Evolutionary conservation across 2,797 vertebrate genomes (phyloP).

Genomic region (Parauchenoglanis punctatus): DNA sequence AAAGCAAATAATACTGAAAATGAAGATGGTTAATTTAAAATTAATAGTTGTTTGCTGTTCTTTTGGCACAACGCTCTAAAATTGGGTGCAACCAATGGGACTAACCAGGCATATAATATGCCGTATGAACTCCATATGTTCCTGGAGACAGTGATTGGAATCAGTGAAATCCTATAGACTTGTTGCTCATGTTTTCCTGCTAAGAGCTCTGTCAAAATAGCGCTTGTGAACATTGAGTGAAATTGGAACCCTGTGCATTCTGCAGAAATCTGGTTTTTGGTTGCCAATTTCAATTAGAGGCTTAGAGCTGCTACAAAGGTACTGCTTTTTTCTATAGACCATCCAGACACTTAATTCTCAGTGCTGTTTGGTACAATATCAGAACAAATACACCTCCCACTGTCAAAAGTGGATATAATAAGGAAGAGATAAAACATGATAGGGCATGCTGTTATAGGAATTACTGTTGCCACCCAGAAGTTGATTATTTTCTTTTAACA

Average conservation of each 20-base stretch:
- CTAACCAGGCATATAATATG: conserved; percentile 37
- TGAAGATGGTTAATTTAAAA: conserved; percentile 6
- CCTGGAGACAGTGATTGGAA: conserved; percentile 25
- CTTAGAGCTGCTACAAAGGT: conserved; percentile 16
- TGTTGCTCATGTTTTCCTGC: conserved; percentile 32
- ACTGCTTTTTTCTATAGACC: neutral
- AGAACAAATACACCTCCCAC: conserved; percentile 31
- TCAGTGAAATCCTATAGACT: conserved; percentile 20
- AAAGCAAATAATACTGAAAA: neutral
- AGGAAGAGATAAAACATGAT: conserved; percentile 24
- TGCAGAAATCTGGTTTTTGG: conserved; percentile 15
- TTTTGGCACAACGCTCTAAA: conserved; percentile 20
- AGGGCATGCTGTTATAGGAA: neutral
- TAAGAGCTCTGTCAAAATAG: conserved; percentile 13
- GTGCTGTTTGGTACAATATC: conserved; percentile 9
- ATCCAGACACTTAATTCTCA: conserved; percentile 5
- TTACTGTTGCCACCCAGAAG: conserved; percentile 4
- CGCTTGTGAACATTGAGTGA: neutral
- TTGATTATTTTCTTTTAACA: conserved; percentile 25
- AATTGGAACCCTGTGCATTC: neutral
- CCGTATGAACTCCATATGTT: conserved; percentile 43
- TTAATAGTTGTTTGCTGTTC: conserved; percentile 3
- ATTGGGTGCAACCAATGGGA: conserved; percentile 14
- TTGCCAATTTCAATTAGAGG: conserved; percentile 33
- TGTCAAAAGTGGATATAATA: conserved; percentile 11